phyloP scores from a whole-genome alignment of 2,888 invertebrate species.

The Galerucella pusilla region DNA sequence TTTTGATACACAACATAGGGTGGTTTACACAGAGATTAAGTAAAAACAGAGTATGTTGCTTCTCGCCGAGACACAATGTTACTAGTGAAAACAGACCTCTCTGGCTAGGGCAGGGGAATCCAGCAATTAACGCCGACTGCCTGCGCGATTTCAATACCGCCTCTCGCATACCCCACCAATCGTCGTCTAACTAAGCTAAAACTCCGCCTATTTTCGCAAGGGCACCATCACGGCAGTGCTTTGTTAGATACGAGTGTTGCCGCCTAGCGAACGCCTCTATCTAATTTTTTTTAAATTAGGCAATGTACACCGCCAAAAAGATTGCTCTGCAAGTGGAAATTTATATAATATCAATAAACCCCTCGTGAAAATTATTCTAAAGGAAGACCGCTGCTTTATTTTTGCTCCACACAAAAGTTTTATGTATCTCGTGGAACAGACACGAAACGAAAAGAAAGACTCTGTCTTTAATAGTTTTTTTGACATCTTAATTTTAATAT shows the following conservation, averaged over 20 bases:
- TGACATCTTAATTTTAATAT: not conserved
- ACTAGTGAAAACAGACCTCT: conserved; percentile 66
- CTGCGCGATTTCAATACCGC: conserved; percentile 50
- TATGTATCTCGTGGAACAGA: conserved; percentile 56
- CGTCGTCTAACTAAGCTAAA: conserved; percentile 23
- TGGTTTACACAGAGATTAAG: conserved; percentile 81
- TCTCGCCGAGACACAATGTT: conserved; percentile 66
- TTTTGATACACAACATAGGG: conserved; percentile 86
- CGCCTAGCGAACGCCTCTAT: conserved; percentile 44
- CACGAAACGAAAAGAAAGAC: conserved; percentile 55
- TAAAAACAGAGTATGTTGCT: conserved; percentile 69
- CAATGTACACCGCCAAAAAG: conserved; percentile 44
- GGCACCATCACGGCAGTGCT: conserved; percentile 46
- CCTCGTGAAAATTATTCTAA: conserved; percentile 53
- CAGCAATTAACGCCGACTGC: conserved; percentile 62
- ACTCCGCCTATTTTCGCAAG: conserved; percentile 53
- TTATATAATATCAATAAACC: conserved; percentile 56
- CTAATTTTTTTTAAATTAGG: conserved; percentile 46
- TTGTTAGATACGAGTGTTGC: conserved; percentile 43
- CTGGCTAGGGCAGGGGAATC: conserved; percentile 63
- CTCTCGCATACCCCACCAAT: conserved; percentile 54
- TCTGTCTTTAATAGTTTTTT: not conserved
- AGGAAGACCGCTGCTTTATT: conserved; percentile 58
- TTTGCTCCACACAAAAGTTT: conserved; percentile 58
- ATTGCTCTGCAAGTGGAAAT: conserved; percentile 48